Base-by-base conservation (phyloP, 2,888 invertebrate genomes). In the Meta bourneti region DNA sequence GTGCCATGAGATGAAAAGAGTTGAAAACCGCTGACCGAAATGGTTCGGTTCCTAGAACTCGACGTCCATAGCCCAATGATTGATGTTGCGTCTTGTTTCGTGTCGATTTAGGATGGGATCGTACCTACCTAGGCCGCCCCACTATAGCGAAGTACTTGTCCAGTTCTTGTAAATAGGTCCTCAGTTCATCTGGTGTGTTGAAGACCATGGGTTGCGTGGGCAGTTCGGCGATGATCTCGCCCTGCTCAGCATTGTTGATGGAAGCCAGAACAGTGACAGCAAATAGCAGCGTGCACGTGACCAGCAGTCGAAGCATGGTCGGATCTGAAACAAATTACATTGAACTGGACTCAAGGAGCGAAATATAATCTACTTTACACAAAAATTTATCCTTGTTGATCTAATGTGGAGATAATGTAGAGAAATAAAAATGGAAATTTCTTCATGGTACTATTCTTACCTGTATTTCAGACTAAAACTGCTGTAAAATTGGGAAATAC, bases 81-180 rank as follows among this genome's bases (percentile, higher is more conserved):
- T 34, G 34, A 34, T 34, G 34, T 34, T 34, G 34, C 34, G 1
- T 34, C 34, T 4, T 34, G 34, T 34, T 34, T 34, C 34, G 34
- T 4, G 34, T 34, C 34, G 34, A 34, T 34, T 34, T 34, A 34
- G 34, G 34, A 34, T 34, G 34, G 34, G 1, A 34, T 34, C n/a
- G 69, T 13, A n/a, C 93, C 93, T 94, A 96, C 96, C 96, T 95
- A 72, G 96, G 95, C 94, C 96, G 94, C 51, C 96, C 95, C 7
- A 95, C 95, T 75, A 95, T 95, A 52, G 95, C 95, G 93, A 96
- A 96, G 94, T 95, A 96, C 94, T 96, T 96, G 93, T 95, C 95
- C 78, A 96, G 94, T 51, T 95, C 95, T 93, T 96, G 95, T 34
- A 96, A 94, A 93, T 96, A 96, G 89, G 94, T 94, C 89, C 95